Conservation (phyloP, 2,797 vertebrate species). For the Tiaroga cobitis region DNA sequence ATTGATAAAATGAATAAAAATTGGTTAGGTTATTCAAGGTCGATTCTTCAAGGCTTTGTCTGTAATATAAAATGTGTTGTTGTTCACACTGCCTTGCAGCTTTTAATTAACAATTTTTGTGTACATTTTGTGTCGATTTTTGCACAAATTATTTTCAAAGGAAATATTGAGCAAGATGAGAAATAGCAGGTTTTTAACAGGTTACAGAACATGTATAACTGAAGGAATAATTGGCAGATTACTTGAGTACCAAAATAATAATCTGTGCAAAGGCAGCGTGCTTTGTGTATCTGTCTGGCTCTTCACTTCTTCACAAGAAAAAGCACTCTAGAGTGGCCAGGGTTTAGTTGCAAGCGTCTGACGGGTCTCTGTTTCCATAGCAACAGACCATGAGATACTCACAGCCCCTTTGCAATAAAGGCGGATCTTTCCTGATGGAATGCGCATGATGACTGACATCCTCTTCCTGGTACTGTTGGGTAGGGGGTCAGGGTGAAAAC, state of each 20-base stretch:
- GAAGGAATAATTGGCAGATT: background rate
- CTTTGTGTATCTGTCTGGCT: background rate
- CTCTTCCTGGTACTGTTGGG: slow-evolving; percentile 88
- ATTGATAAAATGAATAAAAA: background rate
- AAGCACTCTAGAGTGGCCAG: slow-evolving; percentile 31
- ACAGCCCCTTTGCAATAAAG: slow-evolving; percentile 99
- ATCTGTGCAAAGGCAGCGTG: background rate
- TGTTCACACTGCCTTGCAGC: background rate
- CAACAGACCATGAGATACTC: slow-evolving; percentile 81
- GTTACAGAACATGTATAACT: background rate
- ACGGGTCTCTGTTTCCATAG: slow-evolving; percentile 74
- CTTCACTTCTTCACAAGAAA: background rate
- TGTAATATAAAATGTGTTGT: background rate
- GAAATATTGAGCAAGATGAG: background rate
- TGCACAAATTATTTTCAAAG: background rate
- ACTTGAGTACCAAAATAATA: background rate
- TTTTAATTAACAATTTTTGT: background rate
- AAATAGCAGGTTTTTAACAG: background rate
- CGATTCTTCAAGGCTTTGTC: background rate
- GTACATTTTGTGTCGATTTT: background rate
- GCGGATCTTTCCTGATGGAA: slow-evolving; percentile 93
- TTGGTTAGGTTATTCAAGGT: no score
- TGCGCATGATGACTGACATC: slow-evolving; percentile 99
- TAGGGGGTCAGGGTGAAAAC: background rate
- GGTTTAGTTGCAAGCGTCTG: slow-evolving; percentile 61